Percentiles rank a stretch among this genome's conserved stretches.
phyloP scores from a whole-genome alignment of 2,797 vertebrate genomes.

The Trematomus bernacchii region DNA sequence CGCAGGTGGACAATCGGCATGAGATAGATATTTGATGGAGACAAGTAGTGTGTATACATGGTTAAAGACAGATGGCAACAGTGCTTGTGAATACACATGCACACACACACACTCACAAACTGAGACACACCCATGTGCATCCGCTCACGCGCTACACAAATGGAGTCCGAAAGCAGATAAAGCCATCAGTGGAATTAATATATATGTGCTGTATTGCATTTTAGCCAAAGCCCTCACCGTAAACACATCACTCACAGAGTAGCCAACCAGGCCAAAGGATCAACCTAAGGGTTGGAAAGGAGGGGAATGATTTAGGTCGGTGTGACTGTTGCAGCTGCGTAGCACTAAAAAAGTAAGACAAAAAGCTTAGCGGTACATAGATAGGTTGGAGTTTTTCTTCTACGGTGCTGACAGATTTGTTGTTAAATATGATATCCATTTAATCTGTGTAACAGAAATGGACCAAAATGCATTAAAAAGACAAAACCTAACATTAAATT shows the following conservation, averaged over 20 bases:
- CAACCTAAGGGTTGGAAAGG: conserved; percentile 40
- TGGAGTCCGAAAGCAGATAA: conserved; percentile 69
- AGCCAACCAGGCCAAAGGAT: conserved; percentile 59
- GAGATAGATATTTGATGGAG: conserved; percentile 73
- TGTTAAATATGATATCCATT: not conserved
- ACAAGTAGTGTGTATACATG: conserved; percentile 48
- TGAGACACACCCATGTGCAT: conserved; percentile 32
- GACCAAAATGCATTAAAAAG: too few relatives aligned
- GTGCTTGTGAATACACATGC: conserved; percentile 25
- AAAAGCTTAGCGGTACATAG: conserved; percentile 11
- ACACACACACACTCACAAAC: conserved; percentile 13
- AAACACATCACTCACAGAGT: conserved; percentile 77
- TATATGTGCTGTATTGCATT: conserved; percentile 64
- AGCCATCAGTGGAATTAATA: conserved; percentile 75
- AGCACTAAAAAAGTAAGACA: conserved; percentile 32
- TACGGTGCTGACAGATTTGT: not conserved
- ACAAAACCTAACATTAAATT: not conserved
- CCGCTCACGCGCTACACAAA: conserved; percentile 35
- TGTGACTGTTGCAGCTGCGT: conserved; percentile 26
- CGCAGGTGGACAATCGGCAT: conserved; percentile 70
- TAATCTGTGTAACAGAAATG: conserved; percentile 5
- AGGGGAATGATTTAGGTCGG: conserved; percentile 31
- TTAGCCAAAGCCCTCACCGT: conserved; percentile 52
- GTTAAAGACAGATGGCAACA: conserved; percentile 64
- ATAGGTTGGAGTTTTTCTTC: not conserved